Evolutionary conservation across 2,797 vertebrate genomes (phyloP), one percentile per base, ranked within the genome.

Genomic region (Balearica regulorum): DNA sequence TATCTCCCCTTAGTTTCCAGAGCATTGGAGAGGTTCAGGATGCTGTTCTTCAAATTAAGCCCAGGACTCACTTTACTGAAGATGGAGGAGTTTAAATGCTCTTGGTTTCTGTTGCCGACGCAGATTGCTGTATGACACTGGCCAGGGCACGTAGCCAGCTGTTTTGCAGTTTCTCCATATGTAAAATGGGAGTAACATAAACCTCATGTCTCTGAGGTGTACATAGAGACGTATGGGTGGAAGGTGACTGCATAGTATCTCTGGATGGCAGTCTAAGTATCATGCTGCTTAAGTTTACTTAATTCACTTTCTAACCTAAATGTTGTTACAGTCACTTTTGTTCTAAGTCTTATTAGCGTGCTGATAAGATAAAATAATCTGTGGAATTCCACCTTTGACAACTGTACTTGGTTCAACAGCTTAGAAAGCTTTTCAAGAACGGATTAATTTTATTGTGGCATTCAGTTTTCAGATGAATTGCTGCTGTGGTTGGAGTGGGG

Each of bases 301-400:
- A 25, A 78, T 65, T 89, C 10, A 11, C 33, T 80, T 92, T 39
- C 68, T 77, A 69, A 66, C n/a, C 29, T 81, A 20, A 62, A 15
- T 25, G 37, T 69, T 77, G 48, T 43, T 93, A 37, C 9, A 33
- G 53, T 89, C 0, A 0, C 29, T 49, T 88, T 79, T 87, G 41
- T 79, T 90, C 73, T 29, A 62, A 76, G 77, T 69, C 70, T 89
- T 43, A 39, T 48, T 78, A 81, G 29, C 7, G 4, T 0, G 0
- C 55, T n/a, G 62, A 39, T 89, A 65, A 96, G 17, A 61, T 91
- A 93, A 92, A 93, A 62, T 76, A 79, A 76, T 83, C 53, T 35
- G 21, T 78, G 77, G 39, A 58, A 44, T 78, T 90, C 62, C 35
- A 25, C 71, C 37, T 91, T 76, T 66, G 69, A 55, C 39, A 73